Percentiles rank a stretch among this genome's conserved stretches.
Evolutionary conservation across 30 jellyfish, hydroid and myxozoan species (phyloP).

Genomic region (Mastigias papua): DNA sequence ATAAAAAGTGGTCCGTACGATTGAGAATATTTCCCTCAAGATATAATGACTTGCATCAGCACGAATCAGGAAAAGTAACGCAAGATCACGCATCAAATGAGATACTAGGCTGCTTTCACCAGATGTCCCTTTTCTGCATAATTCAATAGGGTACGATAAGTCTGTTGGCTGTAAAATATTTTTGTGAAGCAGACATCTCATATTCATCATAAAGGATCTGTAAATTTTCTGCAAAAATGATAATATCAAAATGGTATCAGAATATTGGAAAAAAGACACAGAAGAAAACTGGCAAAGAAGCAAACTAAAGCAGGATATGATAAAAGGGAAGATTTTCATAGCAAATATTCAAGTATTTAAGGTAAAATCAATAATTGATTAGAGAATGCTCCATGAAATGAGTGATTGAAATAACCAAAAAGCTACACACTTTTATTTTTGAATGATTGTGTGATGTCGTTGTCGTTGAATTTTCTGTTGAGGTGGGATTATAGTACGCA

Average conservation of each 20-base stretch:
- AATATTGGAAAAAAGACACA: too few relatives aligned
- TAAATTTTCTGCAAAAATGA: constrained; percentile 13
- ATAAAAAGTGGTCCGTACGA: constrained; percentile 15
- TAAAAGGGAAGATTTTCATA: too few relatives aligned
- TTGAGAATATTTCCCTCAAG: constrained; percentile 20
- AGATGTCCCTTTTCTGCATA: constrained; percentile 17
- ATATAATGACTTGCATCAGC: constrained; percentile 54
- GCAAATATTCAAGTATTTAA: too few relatives aligned
- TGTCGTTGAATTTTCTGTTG: not conserved
- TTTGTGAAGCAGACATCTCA: constrained; percentile 21
- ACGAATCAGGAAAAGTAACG: constrained; percentile 15
- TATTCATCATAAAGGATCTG: constrained; percentile 20
- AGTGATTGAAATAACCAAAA: too few relatives aligned
- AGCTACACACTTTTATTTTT: not conserved
- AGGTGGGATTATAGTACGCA: not conserved
- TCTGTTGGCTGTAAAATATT: constrained; percentile 37
- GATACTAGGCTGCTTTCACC: constrained; percentile 3
- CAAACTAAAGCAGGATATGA: too few relatives aligned
- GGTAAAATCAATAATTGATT: too few relatives aligned
- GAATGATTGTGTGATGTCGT: not conserved
- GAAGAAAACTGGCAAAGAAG: too few relatives aligned
- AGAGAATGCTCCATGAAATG: not conserved
- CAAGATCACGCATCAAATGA: constrained; percentile 28
- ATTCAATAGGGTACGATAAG: not conserved
- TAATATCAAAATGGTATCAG: too few relatives aligned